Conservation (phyloP, 2,797 vertebrate genomes). For the Acanthis flammea region DNA sequence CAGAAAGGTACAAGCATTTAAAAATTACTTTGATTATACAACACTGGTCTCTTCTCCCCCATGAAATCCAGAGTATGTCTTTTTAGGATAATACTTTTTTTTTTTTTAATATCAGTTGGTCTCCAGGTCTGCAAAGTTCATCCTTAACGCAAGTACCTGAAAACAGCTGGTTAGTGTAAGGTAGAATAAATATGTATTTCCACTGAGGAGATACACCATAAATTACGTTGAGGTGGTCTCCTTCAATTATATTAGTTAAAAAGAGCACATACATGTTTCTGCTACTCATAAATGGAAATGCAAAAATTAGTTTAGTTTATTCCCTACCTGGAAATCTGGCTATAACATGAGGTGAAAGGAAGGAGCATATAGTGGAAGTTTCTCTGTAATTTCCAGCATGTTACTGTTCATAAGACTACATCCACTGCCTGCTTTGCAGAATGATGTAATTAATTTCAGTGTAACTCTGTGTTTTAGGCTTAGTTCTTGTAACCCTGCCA, state of each 20-base stretch:
- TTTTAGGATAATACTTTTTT: neutral
- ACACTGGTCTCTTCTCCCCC: neutral
- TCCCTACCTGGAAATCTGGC: neutral
- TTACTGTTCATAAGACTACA: neutral
- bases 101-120: neutral
- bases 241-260: neutral
- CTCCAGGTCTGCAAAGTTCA: neutral
- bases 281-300: neutral
- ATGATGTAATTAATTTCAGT: neutral
- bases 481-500: neutral
- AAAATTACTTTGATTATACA: neutral
- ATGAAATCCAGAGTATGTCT: neutral
- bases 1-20: neutral
- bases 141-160: neutral
- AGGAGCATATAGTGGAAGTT: neutral
- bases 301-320: neutral
- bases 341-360: neutral
- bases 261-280: neutral
- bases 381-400: neutral
- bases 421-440: neutral
- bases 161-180: neutral
- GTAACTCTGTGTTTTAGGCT: neutral
- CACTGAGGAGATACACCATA: neutral
- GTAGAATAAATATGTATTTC: neutral
- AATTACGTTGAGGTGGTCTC: neutral